Percentiles rank a stretch among this genome's conserved stretches.
Conservation (phyloP, 92 coral and sea anemone species). For the Phymanthus crucifer region DNA sequence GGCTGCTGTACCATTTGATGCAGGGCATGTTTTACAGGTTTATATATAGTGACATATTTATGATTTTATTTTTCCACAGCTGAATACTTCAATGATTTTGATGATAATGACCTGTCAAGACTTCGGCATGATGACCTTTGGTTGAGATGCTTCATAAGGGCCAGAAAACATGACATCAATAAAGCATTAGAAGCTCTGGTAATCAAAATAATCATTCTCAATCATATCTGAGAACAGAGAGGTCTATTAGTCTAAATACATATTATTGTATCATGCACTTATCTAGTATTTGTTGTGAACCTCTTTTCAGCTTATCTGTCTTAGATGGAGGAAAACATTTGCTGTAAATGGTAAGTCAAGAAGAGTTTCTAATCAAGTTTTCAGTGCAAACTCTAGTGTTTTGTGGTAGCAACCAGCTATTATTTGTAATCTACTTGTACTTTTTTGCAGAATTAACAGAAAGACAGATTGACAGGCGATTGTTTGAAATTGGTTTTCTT, state of each 20-base stretch:
- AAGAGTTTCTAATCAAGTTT: too few species aligned
- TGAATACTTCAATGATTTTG: slow-evolving; percentile 54
- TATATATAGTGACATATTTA: too few species aligned
- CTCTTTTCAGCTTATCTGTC: slow-evolving; percentile 39
- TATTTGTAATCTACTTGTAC: neutral
- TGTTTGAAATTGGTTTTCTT: slow-evolving; percentile 83
- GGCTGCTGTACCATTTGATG: too few species aligned
- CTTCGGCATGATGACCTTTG: slow-evolving; percentile 69
- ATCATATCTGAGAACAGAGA: neutral
- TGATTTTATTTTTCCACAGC: slow-evolving; percentile 40
- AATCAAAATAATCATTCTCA: neutral
- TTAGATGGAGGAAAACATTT: slow-evolving; percentile 90
- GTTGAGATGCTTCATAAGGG: slow-evolving; percentile 61
- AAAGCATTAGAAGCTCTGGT: slow-evolving; percentile 72
- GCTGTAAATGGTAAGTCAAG: slow-evolving; percentile 81
- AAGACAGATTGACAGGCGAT: slow-evolving; percentile 66
- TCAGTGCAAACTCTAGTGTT: neutral
- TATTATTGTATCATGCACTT: neutral
- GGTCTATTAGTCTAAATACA: neutral
- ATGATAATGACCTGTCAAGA: slow-evolving; percentile 65
- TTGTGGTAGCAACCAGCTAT: neutral
- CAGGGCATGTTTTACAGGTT: neutral
- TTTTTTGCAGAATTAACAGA: slow-evolving; percentile 73
- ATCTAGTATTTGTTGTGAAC: neutral
- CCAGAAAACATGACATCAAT: slow-evolving; percentile 62